phyloP scores from a whole-genome alignment of 2,888 invertebrate species.

The Andrena hattorfiana region DNA sequence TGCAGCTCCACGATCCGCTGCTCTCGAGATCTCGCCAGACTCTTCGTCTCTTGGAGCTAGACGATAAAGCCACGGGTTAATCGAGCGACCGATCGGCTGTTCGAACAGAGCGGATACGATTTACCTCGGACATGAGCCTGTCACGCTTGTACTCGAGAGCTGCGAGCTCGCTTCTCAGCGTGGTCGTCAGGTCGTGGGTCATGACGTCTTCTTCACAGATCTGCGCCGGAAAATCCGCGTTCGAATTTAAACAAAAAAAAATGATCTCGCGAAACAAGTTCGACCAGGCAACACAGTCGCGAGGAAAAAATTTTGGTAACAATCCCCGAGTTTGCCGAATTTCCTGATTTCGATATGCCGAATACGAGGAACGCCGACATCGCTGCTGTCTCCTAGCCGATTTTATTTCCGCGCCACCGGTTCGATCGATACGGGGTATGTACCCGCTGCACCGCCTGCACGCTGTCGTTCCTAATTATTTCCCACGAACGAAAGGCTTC shows the following conservation, averaged over 20 bases:
- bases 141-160: slow-evolving; percentile 94
- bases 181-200: slow-evolving; percentile 90
- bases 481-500: slow-evolving; percentile 7
- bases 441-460: neutral
- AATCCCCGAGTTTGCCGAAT: neutral
- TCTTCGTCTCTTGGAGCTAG: slow-evolving; percentile 90
- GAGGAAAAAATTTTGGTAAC: neutral
- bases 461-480: slow-evolving; percentile 21
- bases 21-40: slow-evolving; percentile 89
- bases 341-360: neutral
- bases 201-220: slow-evolving; percentile 83
- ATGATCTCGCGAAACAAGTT: neutral
- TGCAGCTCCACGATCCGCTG: slow-evolving; percentile 91
- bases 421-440: slow-evolving; percentile 13
- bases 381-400: neutral
- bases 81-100: slow-evolving; percentile 13
- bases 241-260: neutral
- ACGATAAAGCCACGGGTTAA: slow-evolving; percentile 59
- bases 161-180: slow-evolving; percentile 93
- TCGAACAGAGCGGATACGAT: slow-evolving; percentile 6
- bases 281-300: neutral
- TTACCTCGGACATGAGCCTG: slow-evolving; percentile 91
- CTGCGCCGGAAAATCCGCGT: slow-evolving; percentile 63
- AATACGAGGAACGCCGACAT: neutral
- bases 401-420: slow-evolving; percentile 15